Conservation (phyloP, 1,140 invertebrate species). For the Callitettix versicolor region DNA sequence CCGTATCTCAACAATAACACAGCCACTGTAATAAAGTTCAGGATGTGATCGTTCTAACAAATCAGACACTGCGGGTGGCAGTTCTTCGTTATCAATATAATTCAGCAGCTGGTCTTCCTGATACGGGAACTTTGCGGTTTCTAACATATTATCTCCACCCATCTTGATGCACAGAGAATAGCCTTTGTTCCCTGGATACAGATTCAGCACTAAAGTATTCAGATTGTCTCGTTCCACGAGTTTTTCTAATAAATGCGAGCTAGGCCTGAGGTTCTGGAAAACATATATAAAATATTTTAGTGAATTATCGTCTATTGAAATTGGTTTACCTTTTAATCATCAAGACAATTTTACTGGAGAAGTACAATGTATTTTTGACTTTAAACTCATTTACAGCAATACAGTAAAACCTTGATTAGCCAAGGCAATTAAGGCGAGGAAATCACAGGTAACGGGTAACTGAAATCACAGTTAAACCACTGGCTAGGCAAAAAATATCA, state of each 20-base stretch:
- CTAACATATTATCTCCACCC: constrained; percentile 47
- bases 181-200: constrained; percentile 84
- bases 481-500: too few species aligned
- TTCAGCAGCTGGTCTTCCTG: constrained; percentile 52
- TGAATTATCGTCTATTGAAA: too few species aligned
- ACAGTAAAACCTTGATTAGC: too few species aligned
- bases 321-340: too few species aligned
- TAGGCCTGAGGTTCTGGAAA: constrained; percentile 44
- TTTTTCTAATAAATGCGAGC: constrained; percentile 72
- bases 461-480: too few species aligned
- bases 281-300: background rate
- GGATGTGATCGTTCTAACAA: constrained; percentile 67
- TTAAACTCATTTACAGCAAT: too few species aligned
- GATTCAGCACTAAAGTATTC: constrained; percentile 79
- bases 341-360: too few species aligned
- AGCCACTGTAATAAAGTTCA: constrained; percentile 81
- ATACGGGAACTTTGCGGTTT: constrained; percentile 64
- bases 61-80: constrained; percentile 77
- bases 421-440: too few species aligned
- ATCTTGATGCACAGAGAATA: constrained; percentile 53
- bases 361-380: background rate
- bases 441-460: too few species aligned
- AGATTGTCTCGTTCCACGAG: constrained; percentile 72
- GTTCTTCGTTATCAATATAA: constrained; percentile 73
- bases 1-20: constrained; percentile 81